These are phyloP conservation scores for Anolis carolinensis DNA, from an alignment of 2,113 vertebrate species.

Conservation along the genomic window DNA sequence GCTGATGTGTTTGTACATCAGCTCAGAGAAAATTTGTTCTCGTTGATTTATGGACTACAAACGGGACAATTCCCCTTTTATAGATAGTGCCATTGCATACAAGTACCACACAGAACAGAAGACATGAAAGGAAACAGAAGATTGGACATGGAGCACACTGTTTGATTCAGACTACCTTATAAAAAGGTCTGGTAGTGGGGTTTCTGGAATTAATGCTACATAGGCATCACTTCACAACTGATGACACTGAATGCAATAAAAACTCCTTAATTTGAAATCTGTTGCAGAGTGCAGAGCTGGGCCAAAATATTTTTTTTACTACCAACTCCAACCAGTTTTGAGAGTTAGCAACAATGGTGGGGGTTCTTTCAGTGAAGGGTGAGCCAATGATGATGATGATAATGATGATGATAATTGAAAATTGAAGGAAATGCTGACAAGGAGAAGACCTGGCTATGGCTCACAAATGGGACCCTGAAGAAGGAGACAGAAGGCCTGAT, in stretches of 20 bases:
- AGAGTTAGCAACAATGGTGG: too few relatives aligned
- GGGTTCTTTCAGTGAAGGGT: too few relatives aligned
- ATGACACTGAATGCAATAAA: conserved; percentile 58
- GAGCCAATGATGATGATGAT: too few relatives aligned
- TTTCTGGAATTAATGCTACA: conserved; percentile 15
- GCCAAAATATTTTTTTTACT: not conserved
- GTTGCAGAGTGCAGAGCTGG: not conserved
- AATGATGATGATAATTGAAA: too few relatives aligned
- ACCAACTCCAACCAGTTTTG: not conserved
- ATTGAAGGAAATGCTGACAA: too few relatives aligned
- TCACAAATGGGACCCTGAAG: too few relatives aligned
- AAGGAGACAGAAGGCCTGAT: too few relatives aligned
- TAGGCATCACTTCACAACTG: conserved; percentile 48
- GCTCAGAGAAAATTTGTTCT: not conserved
- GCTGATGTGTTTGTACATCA: not conserved
- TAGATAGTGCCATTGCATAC: not conserved
- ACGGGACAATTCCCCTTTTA: not conserved
- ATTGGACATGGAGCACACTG: conserved; percentile 5
- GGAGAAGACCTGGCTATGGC: too few relatives aligned
- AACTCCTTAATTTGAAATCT: not conserved
- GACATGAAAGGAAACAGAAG: conserved; percentile 8
- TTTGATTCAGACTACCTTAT: not conserved
- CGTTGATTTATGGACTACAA: not conserved
- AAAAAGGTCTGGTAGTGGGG: conserved; percentile 18
- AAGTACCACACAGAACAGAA: not conserved